Evolutionary conservation across 2,888 invertebrate species (phyloP).

Genomic region (Patella pellucida): DNA sequence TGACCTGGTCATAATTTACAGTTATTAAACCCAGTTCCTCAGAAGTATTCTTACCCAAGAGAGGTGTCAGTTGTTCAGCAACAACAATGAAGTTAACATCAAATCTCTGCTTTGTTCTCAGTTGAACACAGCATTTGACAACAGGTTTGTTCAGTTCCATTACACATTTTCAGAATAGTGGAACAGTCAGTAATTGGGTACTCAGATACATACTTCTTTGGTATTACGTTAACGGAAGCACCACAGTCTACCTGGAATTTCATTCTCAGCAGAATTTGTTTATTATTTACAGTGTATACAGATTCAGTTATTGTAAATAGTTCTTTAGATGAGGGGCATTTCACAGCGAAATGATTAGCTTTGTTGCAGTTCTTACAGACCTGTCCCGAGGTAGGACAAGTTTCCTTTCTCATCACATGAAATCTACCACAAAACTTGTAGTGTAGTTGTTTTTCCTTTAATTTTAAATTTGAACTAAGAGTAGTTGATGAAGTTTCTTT

Average conservation of each 20-base stretch:
- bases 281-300: conserved; percentile 18
- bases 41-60: conserved; percentile 21
- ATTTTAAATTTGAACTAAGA: too few species aligned
- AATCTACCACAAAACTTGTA: conserved; percentile 36
- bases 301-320: not conserved
- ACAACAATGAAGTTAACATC: conserved; percentile 21
- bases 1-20: not conserved
- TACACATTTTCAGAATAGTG: conserved; percentile 31
- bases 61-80: conserved; percentile 16
- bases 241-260: conserved; percentile 39
- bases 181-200: conserved; percentile 15
- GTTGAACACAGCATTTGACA: conserved; percentile 30
- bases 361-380: conserved; percentile 30
- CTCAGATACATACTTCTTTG: conserved; percentile 10
- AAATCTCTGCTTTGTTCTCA: conserved; percentile 18
- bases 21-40: conserved; percentile 12
- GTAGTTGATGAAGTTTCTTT: too few species aligned
- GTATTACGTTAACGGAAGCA: conserved; percentile 30
- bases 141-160: conserved; percentile 29
- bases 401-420: conserved; percentile 32
- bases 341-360: conserved; percentile 35
- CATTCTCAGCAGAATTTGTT: conserved; percentile 13
- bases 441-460: conserved; percentile 11
- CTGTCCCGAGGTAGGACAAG: conserved; percentile 42
- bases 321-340: conserved; percentile 4